Base-by-base conservation (phyloP, 2,888 invertebrate genomes). In the Watsonalla binaria region DNA sequence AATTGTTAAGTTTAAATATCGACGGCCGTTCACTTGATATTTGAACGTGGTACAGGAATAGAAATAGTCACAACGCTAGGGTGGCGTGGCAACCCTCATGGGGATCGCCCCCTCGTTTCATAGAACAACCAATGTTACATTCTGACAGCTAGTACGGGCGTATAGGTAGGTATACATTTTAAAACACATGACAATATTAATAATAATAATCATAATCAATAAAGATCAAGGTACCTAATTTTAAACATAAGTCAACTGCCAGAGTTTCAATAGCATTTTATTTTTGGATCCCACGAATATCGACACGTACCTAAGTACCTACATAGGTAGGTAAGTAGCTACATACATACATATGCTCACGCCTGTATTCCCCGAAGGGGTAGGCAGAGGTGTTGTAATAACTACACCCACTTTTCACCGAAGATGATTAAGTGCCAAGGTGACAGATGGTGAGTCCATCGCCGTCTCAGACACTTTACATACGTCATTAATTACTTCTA, bases 21-120 rank as follows among this genome's bases (percentile, higher is more conserved):
- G 14, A 37, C 15, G 39, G 37, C 5, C 37, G 11, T 7, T 35
- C 39, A 49, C 39, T 33, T 49, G 37, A 37, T 14, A 15, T 37
- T 49, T 35, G 7, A 13, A 35, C 42, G 42, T 11, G 42, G 42
- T 49, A 11, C 49, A 49, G 39, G 37, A 49, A 48, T 48, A 48
- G 47, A 48, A 35, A 7, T 46, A 14, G 37, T 37, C 8, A 35
- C 15, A 15, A 33, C 42, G 53, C 34, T 54, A 54, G 48, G 55
- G 9, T 5, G 9, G 11, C 42, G 7, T 37, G 7, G 2, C 42
- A 11, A 8, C 5, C 5, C 5, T 8, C 42, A 11, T 11, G 8
- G 5, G 8, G 42, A 8, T 37, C 37, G 42, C 42, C 42, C 42
- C 42, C 42, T 42, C 42, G 11, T 9, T 42, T 42, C 11, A 42